Conservation (phyloP, 2,888 invertebrate species). For the Cryptocephalus moraei region DNA sequence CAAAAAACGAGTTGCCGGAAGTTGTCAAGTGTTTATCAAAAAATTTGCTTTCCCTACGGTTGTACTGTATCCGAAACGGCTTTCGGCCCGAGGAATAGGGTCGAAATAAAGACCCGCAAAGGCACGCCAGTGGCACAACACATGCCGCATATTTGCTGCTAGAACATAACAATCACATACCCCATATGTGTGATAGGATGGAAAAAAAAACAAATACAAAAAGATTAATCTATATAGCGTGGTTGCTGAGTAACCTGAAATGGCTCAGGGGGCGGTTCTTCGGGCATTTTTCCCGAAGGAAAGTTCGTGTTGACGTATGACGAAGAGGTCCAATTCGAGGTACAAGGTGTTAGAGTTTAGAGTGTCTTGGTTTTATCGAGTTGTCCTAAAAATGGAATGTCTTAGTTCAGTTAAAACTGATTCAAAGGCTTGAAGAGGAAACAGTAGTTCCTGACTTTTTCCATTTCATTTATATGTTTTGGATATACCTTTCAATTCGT, state of each 20-base stretch:
- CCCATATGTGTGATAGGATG: constrained; percentile 38
- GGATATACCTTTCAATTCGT: too few relatives aligned
- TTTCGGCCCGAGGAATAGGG: constrained; percentile 13
- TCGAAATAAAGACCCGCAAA: constrained; percentile 9
- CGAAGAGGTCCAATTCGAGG: too few relatives aligned
- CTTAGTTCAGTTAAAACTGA: too few relatives aligned
- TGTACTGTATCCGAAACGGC: constrained; percentile 16
- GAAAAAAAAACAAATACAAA: constrained; percentile 13
- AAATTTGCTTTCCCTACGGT: constrained; percentile 26
- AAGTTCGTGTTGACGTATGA: too few relatives aligned
- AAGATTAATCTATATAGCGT: constrained; percentile 6
- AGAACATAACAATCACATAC: constrained; percentile 38
- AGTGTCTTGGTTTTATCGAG: too few relatives aligned
- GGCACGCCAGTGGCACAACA: constrained; percentile 18
- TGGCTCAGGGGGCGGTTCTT: background rate
- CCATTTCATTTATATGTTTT: too few relatives aligned
- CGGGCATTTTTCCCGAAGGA: too few relatives aligned
- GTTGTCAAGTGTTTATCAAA: constrained; percentile 17
- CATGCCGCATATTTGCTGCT: constrained; percentile 29
- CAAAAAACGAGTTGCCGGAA: constrained; percentile 15
- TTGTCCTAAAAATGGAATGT: too few relatives aligned
- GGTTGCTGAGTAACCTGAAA: background rate
- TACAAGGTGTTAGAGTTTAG: too few relatives aligned
- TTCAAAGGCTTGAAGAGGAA: too few relatives aligned
- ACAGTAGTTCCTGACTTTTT: too few relatives aligned